phyloP scores from a whole-genome alignment of 2,113 vertebrate species.

The Vireo altiloquus region DNA sequence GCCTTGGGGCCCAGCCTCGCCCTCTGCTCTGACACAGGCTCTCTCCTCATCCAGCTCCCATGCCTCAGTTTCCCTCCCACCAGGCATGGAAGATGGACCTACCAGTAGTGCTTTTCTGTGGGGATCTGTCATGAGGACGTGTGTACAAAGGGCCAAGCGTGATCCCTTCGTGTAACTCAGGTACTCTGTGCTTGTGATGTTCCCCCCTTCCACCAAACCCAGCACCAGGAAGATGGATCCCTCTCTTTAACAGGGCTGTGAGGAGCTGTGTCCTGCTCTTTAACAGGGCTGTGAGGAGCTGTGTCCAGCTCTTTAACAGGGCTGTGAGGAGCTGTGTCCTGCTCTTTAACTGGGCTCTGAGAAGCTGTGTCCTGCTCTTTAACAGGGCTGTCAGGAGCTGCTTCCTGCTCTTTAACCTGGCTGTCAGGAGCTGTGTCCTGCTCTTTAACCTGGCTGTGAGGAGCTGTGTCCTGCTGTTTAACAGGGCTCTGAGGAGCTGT shows the following conservation, averaged over 20 bases:
- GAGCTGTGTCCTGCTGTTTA: no score
- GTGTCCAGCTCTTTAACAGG: fast-evolving
- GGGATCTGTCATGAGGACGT: fast-evolving
- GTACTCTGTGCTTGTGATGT: not conserved
- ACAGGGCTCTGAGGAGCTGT: not conserved
- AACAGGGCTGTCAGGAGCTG: not conserved
- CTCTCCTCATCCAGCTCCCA: not conserved
- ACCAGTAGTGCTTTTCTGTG: not conserved
- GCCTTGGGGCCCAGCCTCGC: not conserved
- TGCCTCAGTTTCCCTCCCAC: not conserved
- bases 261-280: not conserved
- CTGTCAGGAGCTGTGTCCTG: not conserved
- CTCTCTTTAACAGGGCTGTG: no score
- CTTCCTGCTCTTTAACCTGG: no score
- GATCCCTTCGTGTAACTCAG: fast-evolving
- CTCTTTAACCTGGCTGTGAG: not conserved
- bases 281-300: not conserved
- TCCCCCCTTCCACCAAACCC: not conserved
- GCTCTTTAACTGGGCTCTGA: not conserved
- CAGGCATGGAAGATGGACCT: not conserved
- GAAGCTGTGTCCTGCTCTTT: not conserved
- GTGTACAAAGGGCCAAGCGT: fast-evolving
- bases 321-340: not conserved
- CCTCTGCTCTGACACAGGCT: not conserved
- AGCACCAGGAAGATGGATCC: fast-evolving